These are phyloP conservation scores for Condylostylus longicornis DNA, from an alignment of 1,140 invertebrate genomes.

Conservation along the genomic window DNA sequence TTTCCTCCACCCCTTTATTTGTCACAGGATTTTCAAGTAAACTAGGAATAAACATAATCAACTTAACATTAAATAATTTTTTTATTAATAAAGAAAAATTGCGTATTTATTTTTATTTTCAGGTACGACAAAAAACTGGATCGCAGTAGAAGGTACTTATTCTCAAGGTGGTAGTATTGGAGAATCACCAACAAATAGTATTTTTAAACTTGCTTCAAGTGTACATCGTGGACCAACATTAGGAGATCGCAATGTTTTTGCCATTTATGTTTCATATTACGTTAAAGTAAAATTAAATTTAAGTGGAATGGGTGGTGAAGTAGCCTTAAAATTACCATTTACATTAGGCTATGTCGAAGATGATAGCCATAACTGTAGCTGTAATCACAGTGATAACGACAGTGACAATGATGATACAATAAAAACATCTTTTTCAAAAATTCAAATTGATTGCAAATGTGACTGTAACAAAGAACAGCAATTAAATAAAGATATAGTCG, in stretches of 20 bases:
- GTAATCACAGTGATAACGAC: background rate
- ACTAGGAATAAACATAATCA: too few species aligned
- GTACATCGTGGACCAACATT: conserved; percentile 11
- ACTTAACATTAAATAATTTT: too few species aligned
- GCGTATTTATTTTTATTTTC: too few species aligned
- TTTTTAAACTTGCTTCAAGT: conserved; percentile 6
- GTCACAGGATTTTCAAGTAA: too few species aligned
- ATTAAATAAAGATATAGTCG: too few species aligned
- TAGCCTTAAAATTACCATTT: conserved; percentile 61
- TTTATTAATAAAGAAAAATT: too few species aligned
- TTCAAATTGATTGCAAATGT: too few species aligned
- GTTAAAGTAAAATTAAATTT: conserved; percentile 63
- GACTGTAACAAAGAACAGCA: too few species aligned
- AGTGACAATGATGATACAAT: background rate
- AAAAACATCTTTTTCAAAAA: too few species aligned
- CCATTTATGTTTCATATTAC: conserved; percentile 73
- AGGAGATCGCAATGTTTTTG: conserved; percentile 60
- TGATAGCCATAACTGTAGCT: too few species aligned
- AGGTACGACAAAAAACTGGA: conserved; percentile 10
- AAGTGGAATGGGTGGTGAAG: conserved; percentile 55
- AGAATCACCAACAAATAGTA: background rate
- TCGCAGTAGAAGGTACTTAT: conserved; percentile 5
- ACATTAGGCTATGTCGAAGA: conserved; percentile 31
- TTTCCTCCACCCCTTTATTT: too few species aligned
- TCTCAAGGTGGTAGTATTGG: background rate